phyloP scores from a whole-genome alignment of 2,888 invertebrate species.

The Druceiella hillmani region DNA sequence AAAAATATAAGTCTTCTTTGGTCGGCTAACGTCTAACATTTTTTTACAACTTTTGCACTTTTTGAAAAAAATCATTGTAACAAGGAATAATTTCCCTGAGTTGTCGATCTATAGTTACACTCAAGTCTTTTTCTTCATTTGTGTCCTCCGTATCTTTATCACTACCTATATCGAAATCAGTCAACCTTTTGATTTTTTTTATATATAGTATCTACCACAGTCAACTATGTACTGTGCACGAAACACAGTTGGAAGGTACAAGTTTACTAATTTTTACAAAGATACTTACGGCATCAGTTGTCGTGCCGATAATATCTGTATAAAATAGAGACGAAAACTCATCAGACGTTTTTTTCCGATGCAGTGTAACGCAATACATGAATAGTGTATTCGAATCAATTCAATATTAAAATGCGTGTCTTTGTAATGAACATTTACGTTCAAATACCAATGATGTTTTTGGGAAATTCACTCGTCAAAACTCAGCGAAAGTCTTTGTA shows the following conservation, averaged over 20 bases:
- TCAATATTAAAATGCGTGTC: conserved; percentile 20
- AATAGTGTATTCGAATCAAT: conserved; percentile 18
- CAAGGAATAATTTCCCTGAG: conserved; percentile 12
- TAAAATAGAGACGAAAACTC: conserved; percentile 16
- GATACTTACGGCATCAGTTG: conserved; percentile 18
- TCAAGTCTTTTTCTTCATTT: conserved; percentile 6
- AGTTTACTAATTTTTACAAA: conserved; percentile 21
- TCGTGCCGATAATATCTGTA: conserved; percentile 21
- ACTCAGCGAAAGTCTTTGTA: conserved; percentile 8
- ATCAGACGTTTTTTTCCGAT: conserved; percentile 16
- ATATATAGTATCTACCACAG: conserved; percentile 22
- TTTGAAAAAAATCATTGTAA: conserved; percentile 18
- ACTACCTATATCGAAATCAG: conserved; percentile 10
- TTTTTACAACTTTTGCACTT: conserved; percentile 21
- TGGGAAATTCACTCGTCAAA: conserved; percentile 18
- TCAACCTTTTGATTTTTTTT: conserved; percentile 15
- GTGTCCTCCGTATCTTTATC: conserved; percentile 11
- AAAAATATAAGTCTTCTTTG: conserved; percentile 21
- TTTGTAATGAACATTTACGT: conserved; percentile 18
- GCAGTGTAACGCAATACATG: conserved; percentile 17
- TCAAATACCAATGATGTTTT: conserved; percentile 19
- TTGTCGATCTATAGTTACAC: conserved; percentile 11
- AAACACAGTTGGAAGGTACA: conserved; percentile 22
- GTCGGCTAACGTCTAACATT: conserved; percentile 20
- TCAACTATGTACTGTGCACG: conserved; percentile 22